Base-by-base conservation (phyloP, 92 coral and sea anemone genomes). In the Porites rus region DNA sequence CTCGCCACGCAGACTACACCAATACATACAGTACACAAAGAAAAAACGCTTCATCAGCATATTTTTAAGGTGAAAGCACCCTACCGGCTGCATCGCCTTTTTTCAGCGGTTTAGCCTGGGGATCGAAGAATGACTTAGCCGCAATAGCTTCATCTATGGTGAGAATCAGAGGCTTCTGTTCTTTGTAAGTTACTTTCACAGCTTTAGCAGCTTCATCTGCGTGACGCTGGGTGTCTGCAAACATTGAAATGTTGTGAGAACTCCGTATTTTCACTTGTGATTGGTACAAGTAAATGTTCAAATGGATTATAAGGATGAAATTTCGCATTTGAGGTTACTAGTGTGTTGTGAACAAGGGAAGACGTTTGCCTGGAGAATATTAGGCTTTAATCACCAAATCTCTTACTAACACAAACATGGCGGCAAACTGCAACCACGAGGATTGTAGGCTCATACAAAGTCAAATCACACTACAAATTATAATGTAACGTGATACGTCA, bases 171-270 rank as follows among this genome's bases (percentile, higher is more conserved):
- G 96, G 70, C 67, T 87, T 74, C 72, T 90, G 64, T 20, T 94
- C 92, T 63, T 93, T 92, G 92, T 96, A 94, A 4, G 96, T 89
- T 5, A 96, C 92, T 75, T 53, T 85, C 88, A 96, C 99, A 28
- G 88, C 93, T 74, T 59, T 53, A 62, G 93, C 96, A n/a, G 98
- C 98, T 69, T 86, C 93, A 59, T 94, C 95, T 7, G 99, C 99
- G 56, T 88, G 93, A 9, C 80, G 87, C 86, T 94, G 98, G 14
- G 96, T 86, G 59, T 92, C 99, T 96, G 88, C 8, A 51, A 76
- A 65, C 11, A 52, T 14, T 25, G 10, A n/a, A 22, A 21, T 6
- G 10, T 1, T 67, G 46, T 56, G 17, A 56, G 16, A 56, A 10
- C 61, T 56, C 61, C 11, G 61, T 14, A 56, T 10, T 56, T 56